These are phyloP conservation scores for Ischnura elegans DNA, from an alignment of 2,888 invertebrate species.

Conservation along the genomic window DNA sequence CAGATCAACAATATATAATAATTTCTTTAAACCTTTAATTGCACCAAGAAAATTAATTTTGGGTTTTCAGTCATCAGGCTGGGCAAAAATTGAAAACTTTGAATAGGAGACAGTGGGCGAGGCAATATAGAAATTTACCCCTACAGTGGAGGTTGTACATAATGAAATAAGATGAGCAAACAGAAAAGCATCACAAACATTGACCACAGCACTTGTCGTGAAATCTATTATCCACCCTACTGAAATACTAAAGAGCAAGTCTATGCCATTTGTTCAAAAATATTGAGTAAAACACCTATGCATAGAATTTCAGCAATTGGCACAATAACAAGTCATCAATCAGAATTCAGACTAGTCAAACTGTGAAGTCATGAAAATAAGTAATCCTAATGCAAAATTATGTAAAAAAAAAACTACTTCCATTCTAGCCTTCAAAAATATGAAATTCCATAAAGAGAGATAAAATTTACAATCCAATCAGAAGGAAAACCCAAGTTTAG, in stretches of 20 bases:
- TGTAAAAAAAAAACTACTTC: background rate
- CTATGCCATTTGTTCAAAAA: conserved; percentile 1
- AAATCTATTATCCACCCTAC: background rate
- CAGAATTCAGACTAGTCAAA: background rate
- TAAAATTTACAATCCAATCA: background rate
- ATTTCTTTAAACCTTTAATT: background rate
- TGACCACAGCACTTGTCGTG: background rate
- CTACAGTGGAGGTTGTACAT: background rate
- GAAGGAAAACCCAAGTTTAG: background rate
- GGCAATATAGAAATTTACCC: background rate
- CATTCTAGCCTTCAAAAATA: background rate
- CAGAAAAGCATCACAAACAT: background rate
- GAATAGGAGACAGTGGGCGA: background rate
- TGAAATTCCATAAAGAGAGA: background rate
- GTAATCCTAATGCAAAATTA: background rate
- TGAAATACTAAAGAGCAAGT: background rate
- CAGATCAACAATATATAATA: background rate
- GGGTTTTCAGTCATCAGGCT: background rate
- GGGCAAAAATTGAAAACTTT: background rate
- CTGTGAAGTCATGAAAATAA: background rate
- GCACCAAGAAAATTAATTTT: background rate
- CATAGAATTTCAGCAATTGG: background rate
- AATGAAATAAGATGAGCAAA: conserved; percentile 23
- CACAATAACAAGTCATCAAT: background rate
- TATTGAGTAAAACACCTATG: background rate